Percentiles rank a stretch among this genome's conserved stretches.
Conservation (phyloP, 2,113 vertebrate species). For the Salminus brasiliensis region DNA sequence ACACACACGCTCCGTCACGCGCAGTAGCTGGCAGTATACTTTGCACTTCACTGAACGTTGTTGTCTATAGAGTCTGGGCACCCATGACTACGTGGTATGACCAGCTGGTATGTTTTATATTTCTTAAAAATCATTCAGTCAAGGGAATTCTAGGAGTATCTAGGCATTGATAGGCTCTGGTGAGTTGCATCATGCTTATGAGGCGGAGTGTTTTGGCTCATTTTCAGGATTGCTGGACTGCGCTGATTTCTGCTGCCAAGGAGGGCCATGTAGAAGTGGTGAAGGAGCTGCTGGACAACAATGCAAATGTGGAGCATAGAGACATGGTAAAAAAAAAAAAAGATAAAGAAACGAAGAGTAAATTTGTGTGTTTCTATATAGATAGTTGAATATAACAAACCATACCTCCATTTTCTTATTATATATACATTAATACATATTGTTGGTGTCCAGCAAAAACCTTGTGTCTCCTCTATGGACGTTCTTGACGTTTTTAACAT, state of each 20-base stretch:
- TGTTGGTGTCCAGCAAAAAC: no score
- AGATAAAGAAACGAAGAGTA: no score
- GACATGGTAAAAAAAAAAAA: conserved; percentile 85
- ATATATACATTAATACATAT: no score
- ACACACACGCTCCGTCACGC: conserved; percentile 22
- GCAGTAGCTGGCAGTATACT: conserved; percentile 10
- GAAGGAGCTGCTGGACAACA: conserved; percentile 85
- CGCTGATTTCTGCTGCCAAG: conserved; percentile 93
- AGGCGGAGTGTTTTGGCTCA: conserved; percentile 7
- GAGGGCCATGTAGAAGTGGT: conserved; percentile 90
- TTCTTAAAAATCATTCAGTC: background rate
- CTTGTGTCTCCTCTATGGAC: no score
- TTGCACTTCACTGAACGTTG: conserved; percentile 4
- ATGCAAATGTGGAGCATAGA: conserved; percentile 89
- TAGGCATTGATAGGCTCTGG: background rate
- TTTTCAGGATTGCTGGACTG: conserved; percentile 95
- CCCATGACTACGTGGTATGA: conserved; percentile 76
- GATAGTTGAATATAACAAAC: no score
- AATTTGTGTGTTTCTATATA: background rate
- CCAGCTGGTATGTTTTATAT: conserved; percentile 68
- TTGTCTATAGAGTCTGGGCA: conserved; percentile 37
- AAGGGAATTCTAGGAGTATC: background rate
- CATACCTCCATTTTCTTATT: no score
- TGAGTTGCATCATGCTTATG: background rate
- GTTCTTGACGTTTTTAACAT: no score